Evolutionary conservation across 2,888 invertebrate species (phyloP).

Genomic region (Dione juno): DNA sequence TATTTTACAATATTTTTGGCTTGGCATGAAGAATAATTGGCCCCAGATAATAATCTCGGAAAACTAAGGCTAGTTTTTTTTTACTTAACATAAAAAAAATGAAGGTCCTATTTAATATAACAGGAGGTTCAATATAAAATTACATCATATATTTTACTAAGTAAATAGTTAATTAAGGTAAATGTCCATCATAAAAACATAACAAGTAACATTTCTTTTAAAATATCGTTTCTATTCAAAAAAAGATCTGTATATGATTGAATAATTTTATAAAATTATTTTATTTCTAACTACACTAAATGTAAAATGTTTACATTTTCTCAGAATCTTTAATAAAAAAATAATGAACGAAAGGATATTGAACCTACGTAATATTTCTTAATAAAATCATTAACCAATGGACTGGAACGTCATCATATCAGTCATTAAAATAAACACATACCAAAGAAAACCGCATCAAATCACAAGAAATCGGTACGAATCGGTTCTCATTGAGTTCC

Average conservation of each 20-base stretch:
- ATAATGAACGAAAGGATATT: no score
- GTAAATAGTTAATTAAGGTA: neutral
- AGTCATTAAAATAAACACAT: constrained; percentile 6
- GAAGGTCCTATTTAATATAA: no score
- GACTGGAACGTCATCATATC: neutral
- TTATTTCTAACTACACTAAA: no score
- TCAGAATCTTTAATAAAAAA: no score
- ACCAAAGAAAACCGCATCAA: constrained; percentile 39
- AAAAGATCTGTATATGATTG: no score
- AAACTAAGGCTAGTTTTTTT: neutral
- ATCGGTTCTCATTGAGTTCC: constrained; percentile 54
- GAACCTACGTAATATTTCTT: neutral
- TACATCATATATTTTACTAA: neutral
- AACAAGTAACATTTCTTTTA: no score
- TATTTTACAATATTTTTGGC: no score
- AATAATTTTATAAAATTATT: no score
- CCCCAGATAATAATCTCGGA: neutral
- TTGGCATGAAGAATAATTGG: no score
- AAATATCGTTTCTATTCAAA: no score
- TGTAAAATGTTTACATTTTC: no score
- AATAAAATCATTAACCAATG: neutral
- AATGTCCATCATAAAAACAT: neutral
- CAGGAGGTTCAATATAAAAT: neutral
- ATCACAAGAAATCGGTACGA: constrained; percentile 54
- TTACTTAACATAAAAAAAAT: neutral